Evolutionary conservation across 2,888 invertebrate genomes (phyloP), one percentile per base, ranked within the genome.

Genomic region (Stenoptilia bipunctidactyla): DNA sequence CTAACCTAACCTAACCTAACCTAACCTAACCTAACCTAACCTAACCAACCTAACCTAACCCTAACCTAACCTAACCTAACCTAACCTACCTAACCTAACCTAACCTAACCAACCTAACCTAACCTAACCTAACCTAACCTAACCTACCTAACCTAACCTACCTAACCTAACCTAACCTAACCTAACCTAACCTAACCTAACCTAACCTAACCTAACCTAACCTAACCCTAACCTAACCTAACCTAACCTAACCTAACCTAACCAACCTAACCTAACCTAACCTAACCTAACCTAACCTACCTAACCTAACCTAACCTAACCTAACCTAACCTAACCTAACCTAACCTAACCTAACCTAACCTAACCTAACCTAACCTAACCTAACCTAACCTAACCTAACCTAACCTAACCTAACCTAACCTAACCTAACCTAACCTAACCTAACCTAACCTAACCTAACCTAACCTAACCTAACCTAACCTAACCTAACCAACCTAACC

Each of bases 141-240:
- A n/a, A n/a, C n/a, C n/a, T n/a, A n/a, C n/a, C n/a, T n/a, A n/a
- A n/a, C n/a, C n/a, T n/a, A n/a, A n/a, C n/a, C 25, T 41, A 46
- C 49, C 46, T 46, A 48, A 45, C 46, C 45, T 43, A 46, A 48
- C 45, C 47, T 44, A 46, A 47, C 45, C 41, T 44, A 44, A 43
- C 46, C 46, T 37, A 44, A 46, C 46, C 45, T 43, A 50, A 51
- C 46, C 43, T 45, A 45, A 47, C 46, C 45, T 44, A 45, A 49
- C 48, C 48, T 45, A 45, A 47, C 48, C 50, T 41, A 44, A 48
- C 48, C 48, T 43, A 44, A 47, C 48, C 48, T 42, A 45, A 42
- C 42, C n/a, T n/a, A n/a, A n/a, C n/a, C n/a, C n/a, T n/a, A n/a
- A n/a, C n/a, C n/a, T n/a, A n/a, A n/a, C n/a, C n/a, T n/a, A n/a